Conservation (phyloP, 1,140 invertebrate genomes). For the Coptotermes formosanus region DNA sequence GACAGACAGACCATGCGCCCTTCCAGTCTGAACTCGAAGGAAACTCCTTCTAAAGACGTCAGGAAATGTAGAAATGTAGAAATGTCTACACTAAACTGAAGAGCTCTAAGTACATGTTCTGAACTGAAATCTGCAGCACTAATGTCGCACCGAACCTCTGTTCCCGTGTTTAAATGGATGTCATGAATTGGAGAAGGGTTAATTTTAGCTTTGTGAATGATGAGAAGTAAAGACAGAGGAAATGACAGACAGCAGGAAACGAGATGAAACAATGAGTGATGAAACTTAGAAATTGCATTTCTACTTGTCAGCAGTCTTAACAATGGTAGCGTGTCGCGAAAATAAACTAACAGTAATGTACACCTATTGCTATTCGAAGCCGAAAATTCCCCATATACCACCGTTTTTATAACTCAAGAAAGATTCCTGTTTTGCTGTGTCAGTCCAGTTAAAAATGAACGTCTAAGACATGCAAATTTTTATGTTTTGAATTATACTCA, state of each 20-base stretch:
- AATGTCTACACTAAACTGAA: background rate
- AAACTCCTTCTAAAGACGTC: background rate
- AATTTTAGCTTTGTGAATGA: slow-evolving; percentile 9
- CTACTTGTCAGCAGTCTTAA: slow-evolving; percentile 2
- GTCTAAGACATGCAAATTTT: no score
- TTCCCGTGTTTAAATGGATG: background rate
- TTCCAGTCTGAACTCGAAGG: background rate
- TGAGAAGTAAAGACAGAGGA: background rate
- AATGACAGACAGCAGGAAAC: background rate
- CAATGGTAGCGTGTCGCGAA: background rate
- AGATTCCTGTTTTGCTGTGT: no score
- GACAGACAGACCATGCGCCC: background rate
- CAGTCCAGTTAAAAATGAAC: no score
- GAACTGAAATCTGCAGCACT: background rate
- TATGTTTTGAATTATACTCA: no score
- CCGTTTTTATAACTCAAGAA: background rate
- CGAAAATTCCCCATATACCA: background rate
- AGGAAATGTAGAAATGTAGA: background rate
- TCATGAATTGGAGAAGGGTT: slow-evolving; percentile 10
- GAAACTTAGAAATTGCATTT: background rate
- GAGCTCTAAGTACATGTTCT: background rate
- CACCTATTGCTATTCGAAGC: background rate
- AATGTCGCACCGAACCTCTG: background rate
- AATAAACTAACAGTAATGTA: background rate
- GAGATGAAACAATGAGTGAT: slow-evolving; percentile 4